These are phyloP conservation scores for Malacoctenus gilli DNA, from an alignment of 2,797 vertebrate genomes.

Conservation along the genomic window DNA sequence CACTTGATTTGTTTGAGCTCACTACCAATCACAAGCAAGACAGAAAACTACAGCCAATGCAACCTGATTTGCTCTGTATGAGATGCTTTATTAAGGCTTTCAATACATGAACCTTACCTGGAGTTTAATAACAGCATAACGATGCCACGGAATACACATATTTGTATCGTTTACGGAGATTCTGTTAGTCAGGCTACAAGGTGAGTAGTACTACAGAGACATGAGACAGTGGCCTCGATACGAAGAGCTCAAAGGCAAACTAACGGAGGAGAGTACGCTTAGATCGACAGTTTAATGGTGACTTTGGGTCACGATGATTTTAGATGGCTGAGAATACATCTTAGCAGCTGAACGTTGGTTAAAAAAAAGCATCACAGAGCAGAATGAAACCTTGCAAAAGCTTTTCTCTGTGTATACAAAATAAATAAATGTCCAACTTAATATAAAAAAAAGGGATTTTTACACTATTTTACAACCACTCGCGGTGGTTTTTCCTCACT, in stretches of 20 bases:
- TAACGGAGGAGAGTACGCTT: too few relatives aligned
- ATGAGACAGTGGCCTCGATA: too few relatives aligned
- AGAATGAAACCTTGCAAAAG: conserved; percentile 18
- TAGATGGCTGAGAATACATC: conserved; percentile 13
- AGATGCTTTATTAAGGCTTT: conserved; percentile 77
- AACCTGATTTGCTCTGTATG: conserved; percentile 15
- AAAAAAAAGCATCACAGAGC: conserved; percentile 35
- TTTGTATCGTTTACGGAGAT: conserved; percentile 30
- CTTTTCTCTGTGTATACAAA: conserved; percentile 22
- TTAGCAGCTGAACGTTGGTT: conserved; percentile 11
- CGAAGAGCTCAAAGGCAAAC: conserved; percentile 31
- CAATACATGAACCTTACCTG: conserved; percentile 51
- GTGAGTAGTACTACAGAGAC: conserved; percentile 44
- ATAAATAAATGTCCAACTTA: conserved; percentile 55
- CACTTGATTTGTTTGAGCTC: too few relatives aligned
- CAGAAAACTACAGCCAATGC: too few relatives aligned
- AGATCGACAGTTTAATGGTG: conserved; percentile 25
- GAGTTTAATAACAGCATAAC: conserved; percentile 49
- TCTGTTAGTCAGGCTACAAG: conserved; percentile 33
- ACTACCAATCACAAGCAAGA: conserved; percentile 19
- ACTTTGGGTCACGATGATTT: conserved; percentile 24
- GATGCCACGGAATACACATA: conserved; percentile 44
- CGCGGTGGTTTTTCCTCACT: conserved; percentile 24
- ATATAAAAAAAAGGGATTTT: conserved; percentile 8
- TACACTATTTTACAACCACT: conserved; percentile 19